A percentile compares a stretch with the other conserved stretches of the same genome.
phyloP scores from a whole-genome alignment of 2,888 invertebrate genomes.

The Seira ritae region DNA sequence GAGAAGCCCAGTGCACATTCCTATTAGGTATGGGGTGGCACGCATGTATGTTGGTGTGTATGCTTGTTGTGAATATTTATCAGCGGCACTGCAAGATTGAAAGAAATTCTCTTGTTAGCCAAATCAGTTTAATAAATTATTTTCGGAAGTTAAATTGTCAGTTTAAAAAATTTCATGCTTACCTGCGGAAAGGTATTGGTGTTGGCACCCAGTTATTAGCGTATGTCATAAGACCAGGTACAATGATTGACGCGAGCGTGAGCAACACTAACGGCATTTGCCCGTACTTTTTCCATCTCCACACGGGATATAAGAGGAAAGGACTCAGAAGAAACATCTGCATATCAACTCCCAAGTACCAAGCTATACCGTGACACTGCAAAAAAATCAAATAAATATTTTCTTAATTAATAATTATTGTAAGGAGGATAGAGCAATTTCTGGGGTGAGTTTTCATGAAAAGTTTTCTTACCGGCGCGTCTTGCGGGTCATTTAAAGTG shows the following conservation, averaged over 20 bases:
- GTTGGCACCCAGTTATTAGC: slow-evolving; percentile 56
- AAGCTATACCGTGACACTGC: slow-evolving; percentile 66
- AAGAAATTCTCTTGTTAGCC: too few relatives aligned
- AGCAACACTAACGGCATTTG: slow-evolving; percentile 40
- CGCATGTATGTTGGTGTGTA: slow-evolving; percentile 71
- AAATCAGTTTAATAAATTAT: too few relatives aligned
- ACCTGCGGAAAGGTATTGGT: slow-evolving; percentile 56
- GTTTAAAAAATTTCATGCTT: slow-evolving; percentile 4
- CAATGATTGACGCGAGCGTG: slow-evolving; percentile 51
- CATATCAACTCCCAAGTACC: slow-evolving; percentile 70
- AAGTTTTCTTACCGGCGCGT: slow-evolving; percentile 58
- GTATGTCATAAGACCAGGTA: slow-evolving; percentile 61
- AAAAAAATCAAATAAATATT: slow-evolving; percentile 10
- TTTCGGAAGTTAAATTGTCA: too few relatives aligned
- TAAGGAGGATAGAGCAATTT: not conserved
- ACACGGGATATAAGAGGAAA: slow-evolving; percentile 62
- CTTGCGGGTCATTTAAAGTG: slow-evolving; percentile 38
- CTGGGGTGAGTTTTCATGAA: not conserved
- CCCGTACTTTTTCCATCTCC: slow-evolving; percentile 64
- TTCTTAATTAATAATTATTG: not conserved
- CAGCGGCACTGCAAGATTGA: not conserved
- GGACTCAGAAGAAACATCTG: slow-evolving; percentile 65
- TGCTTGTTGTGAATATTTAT: slow-evolving; percentile 44
- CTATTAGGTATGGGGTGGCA: slow-evolving; percentile 72
- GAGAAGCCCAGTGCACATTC: slow-evolving; percentile 69